phyloP scores from a whole-genome alignment of 1,140 invertebrate genomes.

The Dinothrombium tinctorium region DNA sequence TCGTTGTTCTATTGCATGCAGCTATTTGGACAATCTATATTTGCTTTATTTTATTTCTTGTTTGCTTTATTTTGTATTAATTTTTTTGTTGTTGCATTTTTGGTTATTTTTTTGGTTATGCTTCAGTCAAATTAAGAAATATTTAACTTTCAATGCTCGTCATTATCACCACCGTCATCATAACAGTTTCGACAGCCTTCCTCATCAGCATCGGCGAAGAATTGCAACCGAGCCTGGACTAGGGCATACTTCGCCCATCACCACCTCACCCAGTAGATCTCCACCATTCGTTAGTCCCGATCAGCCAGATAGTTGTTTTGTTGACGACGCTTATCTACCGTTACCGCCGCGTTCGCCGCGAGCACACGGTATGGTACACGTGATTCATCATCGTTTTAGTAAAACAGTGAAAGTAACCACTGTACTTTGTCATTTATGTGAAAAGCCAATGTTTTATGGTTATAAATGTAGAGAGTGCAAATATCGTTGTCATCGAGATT shows the following conservation, averaged over 20 bases:
- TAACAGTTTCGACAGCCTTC: slow-evolving; percentile 6
- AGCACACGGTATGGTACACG: slow-evolving; percentile 50
- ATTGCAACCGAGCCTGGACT: slow-evolving; percentile 43
- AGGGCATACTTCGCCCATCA: slow-evolving; percentile 27
- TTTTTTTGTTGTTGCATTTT: too few relatives aligned
- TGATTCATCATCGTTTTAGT: slow-evolving; percentile 68
- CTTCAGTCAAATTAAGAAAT: too few relatives aligned
- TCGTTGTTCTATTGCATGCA: slow-evolving; percentile 4
- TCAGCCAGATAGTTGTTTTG: slow-evolving; percentile 19
- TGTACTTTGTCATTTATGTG: slow-evolving; percentile 53
- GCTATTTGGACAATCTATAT: neutral
- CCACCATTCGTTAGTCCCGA: slow-evolving; percentile 36
- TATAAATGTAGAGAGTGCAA: slow-evolving; percentile 86
- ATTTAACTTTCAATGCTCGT: slow-evolving; percentile 1
- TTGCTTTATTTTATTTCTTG: too few relatives aligned
- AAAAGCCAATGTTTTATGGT: slow-evolving; percentile 69
- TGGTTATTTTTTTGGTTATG: too few relatives aligned
- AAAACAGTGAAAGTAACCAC: slow-evolving; percentile 61
- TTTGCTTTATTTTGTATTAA: too few relatives aligned
- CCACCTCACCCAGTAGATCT: slow-evolving; percentile 39
- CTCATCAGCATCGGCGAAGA: slow-evolving; percentile 25
- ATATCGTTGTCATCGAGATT: slow-evolving; percentile 76
- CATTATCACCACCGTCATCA: neutral
- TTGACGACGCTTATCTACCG: slow-evolving; percentile 9
- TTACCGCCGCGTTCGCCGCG: slow-evolving; percentile 35